These are phyloP conservation scores for Lysandra bellargus DNA, from an alignment of 2,888 invertebrate species.

Conservation along the genomic window DNA sequence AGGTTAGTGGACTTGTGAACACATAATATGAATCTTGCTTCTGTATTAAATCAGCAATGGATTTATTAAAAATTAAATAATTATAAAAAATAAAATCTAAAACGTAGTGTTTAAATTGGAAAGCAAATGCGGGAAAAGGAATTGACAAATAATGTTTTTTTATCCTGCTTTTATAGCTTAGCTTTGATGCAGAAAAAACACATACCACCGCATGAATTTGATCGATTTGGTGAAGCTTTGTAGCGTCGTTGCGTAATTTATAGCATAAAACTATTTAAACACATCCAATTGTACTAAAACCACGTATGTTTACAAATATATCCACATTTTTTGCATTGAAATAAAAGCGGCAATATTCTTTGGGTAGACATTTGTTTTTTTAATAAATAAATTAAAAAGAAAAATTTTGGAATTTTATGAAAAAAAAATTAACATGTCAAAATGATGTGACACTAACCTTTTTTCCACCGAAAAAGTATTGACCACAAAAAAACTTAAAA, in stretches of 20 bases:
- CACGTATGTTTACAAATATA: not conserved
- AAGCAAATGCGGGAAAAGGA: constrained; percentile 57
- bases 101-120: constrained; percentile 39
- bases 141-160: constrained; percentile 59
- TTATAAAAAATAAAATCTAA: not conserved
- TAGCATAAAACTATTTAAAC: not conserved
- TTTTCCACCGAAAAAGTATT: constrained; percentile 4
- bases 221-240: constrained; percentile 29
- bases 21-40: not conserved
- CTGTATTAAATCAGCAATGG: not conserved
- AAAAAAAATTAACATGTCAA: constrained; percentile 54
- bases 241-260: constrained; percentile 22
- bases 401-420: constrained; percentile 53
- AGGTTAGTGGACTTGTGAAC: not conserved
- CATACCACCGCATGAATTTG: constrained; percentile 34
- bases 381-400: constrained; percentile 59
- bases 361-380: constrained; percentile 66
- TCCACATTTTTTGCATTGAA: not conserved
- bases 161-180: constrained; percentile 50
- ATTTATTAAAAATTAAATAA: not conserved
- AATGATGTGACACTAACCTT: constrained; percentile 40
- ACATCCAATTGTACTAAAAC: not conserved
- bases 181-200: constrained; percentile 43
- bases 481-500: not conserved
- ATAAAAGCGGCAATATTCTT: constrained; percentile 46